phyloP scores from a whole-genome alignment of 2,888 invertebrate species.

The Trachelus troglodyta region DNA sequence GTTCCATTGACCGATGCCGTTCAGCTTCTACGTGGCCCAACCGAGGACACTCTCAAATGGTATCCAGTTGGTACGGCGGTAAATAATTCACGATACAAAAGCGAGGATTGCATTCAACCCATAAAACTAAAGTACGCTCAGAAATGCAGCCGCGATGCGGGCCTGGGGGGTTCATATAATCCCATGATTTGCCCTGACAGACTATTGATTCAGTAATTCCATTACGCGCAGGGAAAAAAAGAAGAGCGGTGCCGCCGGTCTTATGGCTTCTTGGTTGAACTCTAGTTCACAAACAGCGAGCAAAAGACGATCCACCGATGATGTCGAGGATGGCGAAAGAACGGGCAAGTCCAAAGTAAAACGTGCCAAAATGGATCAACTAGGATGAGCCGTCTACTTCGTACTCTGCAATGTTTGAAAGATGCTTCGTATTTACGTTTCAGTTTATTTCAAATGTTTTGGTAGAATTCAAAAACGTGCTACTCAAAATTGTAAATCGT shows the following conservation, averaged over 20 bases:
- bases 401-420: no score
- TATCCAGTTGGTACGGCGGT: conserved; percentile 79
- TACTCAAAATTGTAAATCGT: no score
- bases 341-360: no score
- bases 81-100: conserved; percentile 79
- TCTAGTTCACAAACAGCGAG: conserved; percentile 61
- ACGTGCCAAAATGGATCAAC: no score
- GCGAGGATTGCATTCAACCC: conserved; percentile 71
- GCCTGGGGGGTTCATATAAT: conserved; percentile 24
- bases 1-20: conserved; percentile 69
- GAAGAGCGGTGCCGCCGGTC: conserved; percentile 43
- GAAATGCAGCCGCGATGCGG: no score
- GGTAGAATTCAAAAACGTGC: no score
- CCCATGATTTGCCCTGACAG: conserved; percentile 23
- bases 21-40: conserved; percentile 70
- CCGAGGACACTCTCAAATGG: conserved; percentile 69
- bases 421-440: no score
- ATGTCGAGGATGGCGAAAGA: conserved; percentile 48
- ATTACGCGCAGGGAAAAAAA: conserved; percentile 53
- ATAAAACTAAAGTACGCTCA: conserved; percentile 45
- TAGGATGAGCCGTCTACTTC: no score
- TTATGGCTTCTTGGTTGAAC: conserved; percentile 67
- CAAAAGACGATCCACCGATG: conserved; percentile 59
- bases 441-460: no score
- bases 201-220: conserved; percentile 40